phyloP scores from a whole-genome alignment of 1,140 invertebrate genomes.

The Araneus ventricosus region DNA sequence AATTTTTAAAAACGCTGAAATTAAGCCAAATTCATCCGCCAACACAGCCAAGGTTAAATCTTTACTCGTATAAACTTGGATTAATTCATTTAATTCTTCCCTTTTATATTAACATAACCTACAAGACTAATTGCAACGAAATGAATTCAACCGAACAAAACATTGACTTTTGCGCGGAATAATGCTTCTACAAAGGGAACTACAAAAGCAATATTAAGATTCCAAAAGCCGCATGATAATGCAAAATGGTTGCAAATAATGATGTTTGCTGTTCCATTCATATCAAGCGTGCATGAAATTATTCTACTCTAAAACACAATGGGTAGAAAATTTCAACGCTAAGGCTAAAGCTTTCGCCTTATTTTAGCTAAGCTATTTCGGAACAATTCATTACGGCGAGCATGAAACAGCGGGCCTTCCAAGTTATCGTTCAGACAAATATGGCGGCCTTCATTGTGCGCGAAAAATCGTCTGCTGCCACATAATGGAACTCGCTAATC shows the following conservation, averaged over 20 bases:
- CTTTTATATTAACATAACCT: too few relatives aligned
- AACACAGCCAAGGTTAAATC: too few relatives aligned
- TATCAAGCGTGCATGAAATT: background rate
- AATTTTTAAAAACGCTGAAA: too few relatives aligned
- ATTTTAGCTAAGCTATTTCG: background rate
- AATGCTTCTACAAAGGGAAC: background rate
- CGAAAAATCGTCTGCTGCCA: conserved; percentile 5
- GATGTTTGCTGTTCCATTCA: background rate
- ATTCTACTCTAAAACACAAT: background rate
- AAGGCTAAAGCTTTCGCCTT: background rate
- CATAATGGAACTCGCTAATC: conserved; percentile 30
- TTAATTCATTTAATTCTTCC: too few relatives aligned
- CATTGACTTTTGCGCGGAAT: too few relatives aligned
- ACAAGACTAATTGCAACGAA: too few relatives aligned
- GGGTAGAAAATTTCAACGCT: background rate
- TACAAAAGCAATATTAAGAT: background rate
- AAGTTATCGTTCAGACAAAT: conserved; percentile 6
- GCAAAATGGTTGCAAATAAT: background rate
- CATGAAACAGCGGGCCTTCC: background rate
- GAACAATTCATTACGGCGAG: conserved; percentile 1
- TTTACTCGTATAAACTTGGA: too few relatives aligned
- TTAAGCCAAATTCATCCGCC: too few relatives aligned
- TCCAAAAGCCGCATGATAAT: background rate
- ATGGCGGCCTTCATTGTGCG: conserved; percentile 27
- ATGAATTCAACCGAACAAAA: too few relatives aligned